A percentile compares a stretch with the other conserved stretches of the same genome.
phyloP scores from a whole-genome alignment of 2,888 invertebrate genomes.

The Scaptomyza polygonia region DNA sequence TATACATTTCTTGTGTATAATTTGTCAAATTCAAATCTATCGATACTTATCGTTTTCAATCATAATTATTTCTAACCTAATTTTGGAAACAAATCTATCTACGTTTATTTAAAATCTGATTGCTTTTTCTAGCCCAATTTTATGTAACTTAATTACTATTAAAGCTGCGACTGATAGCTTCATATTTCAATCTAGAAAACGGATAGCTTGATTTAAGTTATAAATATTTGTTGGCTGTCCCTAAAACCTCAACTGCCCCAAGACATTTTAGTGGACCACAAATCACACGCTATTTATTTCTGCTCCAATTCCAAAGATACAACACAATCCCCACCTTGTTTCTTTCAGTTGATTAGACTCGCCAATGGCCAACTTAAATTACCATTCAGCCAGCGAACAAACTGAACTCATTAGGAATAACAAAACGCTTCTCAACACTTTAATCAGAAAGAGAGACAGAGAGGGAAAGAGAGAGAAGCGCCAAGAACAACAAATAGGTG shows the following conservation, averaged over 20 bases:
- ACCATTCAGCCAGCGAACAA: conserved; percentile 58
- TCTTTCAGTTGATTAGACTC: conserved; percentile 31
- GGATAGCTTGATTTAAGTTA: not conserved
- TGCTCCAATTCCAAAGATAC: conserved; percentile 56
- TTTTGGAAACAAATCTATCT: too few species aligned
- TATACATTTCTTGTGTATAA: too few species aligned
- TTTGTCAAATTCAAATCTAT: too few species aligned
- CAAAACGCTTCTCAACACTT: conserved; percentile 29
- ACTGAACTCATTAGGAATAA: conserved; percentile 47
- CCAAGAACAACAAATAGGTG: conserved; percentile 23
- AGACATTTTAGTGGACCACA: conserved; percentile 19
- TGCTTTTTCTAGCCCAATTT: not conserved
- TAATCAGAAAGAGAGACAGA: conserved; percentile 13
- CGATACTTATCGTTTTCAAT: not conserved
- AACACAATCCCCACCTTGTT: conserved; percentile 9
- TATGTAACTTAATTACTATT: too few species aligned
- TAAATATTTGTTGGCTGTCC: not conserved
- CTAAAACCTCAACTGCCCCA: not conserved
- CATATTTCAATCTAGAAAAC: not conserved
- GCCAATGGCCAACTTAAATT: conserved; percentile 48
- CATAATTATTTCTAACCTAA: not conserved
- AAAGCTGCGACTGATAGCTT: not conserved
- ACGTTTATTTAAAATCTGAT: not conserved
- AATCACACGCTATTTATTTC: conserved; percentile 31
- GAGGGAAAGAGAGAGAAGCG: not conserved